Base-by-base conservation (phyloP, 2,888 invertebrate genomes). In the Chorisops tibialis region DNA sequence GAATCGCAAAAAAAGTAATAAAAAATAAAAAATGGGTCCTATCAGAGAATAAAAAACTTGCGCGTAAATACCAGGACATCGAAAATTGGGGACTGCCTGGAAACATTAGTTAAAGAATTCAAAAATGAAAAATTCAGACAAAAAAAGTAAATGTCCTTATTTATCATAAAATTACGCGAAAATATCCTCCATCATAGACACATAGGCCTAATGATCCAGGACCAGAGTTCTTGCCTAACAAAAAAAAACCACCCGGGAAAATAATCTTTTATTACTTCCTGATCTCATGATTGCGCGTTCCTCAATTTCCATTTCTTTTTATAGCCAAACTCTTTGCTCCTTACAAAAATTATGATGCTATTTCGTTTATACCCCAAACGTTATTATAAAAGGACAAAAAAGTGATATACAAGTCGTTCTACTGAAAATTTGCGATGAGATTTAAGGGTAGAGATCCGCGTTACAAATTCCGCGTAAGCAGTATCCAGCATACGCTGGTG, bases 201-300 rank as follows among this genome's bases (percentile, higher is more conserved):
- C 38, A 49, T 16, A 38, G 35, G 21, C 22, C 52, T 54, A 54
- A 39, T 54, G 52, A 54, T 54, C 41, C 22, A 41, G 22, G 22
- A 39, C 52, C 11, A 12, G 41, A 54, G 3, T 48, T 48, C 22
- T 30, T 48, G 12, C 22, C 9, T 30, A 19, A 9, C 22, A 48
- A 21, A 19, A 41, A 54, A 56, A 56, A n/a, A n/a, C n/a, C n/a
- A n/a, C n/a, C n/a, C 56, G 45, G 56, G 45, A 45, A 56, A 56
- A 56, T 56, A 56, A 35, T 56, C 41, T 56, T 56, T 56, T 56
- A 56, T 56, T 56, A 56, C 56, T 56, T 56, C 56, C 56, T 56
- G 56, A 56, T 56, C 45, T 45, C 45, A 35, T 56, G 56, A 56
- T 56, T 56, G 56, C 56, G 45, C 56, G 56, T 45, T 56, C 56